phyloP scores from a whole-genome alignment of 2,113 vertebrate species.

The Noctilio leporinus region DNA sequence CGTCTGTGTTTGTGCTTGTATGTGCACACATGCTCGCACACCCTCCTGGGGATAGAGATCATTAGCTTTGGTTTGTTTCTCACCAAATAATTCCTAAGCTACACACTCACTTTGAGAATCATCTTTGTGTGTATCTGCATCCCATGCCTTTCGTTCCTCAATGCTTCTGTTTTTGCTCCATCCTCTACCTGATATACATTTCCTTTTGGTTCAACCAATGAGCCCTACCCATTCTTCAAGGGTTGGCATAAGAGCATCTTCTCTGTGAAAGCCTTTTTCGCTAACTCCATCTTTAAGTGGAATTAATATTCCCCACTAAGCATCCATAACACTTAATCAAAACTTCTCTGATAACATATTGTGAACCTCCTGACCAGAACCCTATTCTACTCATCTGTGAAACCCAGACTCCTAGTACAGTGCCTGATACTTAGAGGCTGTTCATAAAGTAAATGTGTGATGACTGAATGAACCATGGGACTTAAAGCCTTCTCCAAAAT shows the following conservation, averaged over 20 bases:
- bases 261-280: background rate
- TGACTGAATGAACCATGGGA: background rate
- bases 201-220: background rate
- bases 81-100: background rate
- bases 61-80: slow-evolving; percentile 4
- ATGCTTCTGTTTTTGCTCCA: background rate
- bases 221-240: background rate
- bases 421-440: background rate
- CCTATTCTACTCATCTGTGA: background rate
- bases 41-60: background rate
- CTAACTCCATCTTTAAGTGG: background rate
- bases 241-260: background rate
- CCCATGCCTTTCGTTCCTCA: background rate
- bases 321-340: background rate
- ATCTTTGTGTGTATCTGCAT: background rate
- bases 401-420: background rate
- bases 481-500: background rate
- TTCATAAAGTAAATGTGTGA: slow-evolving; percentile 11
- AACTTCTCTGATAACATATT: background rate
- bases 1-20: background rate
- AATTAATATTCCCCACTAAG: background rate
- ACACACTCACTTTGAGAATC: background rate
- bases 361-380: background rate
- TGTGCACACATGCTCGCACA: background rate
- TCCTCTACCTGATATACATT: background rate